phyloP scores from a whole-genome alignment of 2,797 vertebrate genomes.

The Anniella stebbinsi region DNA sequence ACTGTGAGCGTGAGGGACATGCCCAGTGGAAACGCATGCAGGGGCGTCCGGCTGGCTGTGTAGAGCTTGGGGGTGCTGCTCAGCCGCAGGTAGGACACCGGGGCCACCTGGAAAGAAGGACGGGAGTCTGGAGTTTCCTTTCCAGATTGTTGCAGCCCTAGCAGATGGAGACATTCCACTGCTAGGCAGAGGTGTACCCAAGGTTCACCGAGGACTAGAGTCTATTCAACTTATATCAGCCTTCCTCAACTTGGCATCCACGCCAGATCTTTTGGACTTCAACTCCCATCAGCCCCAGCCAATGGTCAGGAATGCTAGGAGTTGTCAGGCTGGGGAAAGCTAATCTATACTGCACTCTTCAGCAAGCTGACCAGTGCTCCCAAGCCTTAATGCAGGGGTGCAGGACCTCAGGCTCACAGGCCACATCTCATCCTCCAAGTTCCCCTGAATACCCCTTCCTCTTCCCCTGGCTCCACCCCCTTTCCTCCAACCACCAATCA shows the following conservation, averaged over 20 bases:
- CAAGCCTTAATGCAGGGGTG: neutral
- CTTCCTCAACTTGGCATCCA: neutral
- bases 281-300: too few species aligned
- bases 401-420: too few species aligned
- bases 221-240: neutral
- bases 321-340: too few species aligned
- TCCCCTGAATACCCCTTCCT: neutral
- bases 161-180: neutral
- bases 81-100: slow-evolving; percentile 76
- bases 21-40: slow-evolving; percentile 76
- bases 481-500: too few species aligned
- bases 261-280: too few species aligned
- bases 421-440: too few species aligned
- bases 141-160: too few species aligned
- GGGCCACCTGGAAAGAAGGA: slow-evolving; percentile 74
- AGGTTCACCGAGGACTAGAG: neutral
- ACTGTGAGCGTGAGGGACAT: slow-evolving; percentile 72
- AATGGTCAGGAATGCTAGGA: too few species aligned
- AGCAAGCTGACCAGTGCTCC: neutral
- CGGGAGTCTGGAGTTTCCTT: neutral
- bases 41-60: slow-evolving; percentile 48
- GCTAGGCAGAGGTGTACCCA: neutral
- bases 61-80: slow-evolving; percentile 69
- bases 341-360: neutral
- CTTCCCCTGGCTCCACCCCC: neutral